Evolutionary conservation across 2,797 vertebrate species (phyloP), one percentile per base, ranked within the genome.

Genomic region (Ataeniobius toweri): DNA sequence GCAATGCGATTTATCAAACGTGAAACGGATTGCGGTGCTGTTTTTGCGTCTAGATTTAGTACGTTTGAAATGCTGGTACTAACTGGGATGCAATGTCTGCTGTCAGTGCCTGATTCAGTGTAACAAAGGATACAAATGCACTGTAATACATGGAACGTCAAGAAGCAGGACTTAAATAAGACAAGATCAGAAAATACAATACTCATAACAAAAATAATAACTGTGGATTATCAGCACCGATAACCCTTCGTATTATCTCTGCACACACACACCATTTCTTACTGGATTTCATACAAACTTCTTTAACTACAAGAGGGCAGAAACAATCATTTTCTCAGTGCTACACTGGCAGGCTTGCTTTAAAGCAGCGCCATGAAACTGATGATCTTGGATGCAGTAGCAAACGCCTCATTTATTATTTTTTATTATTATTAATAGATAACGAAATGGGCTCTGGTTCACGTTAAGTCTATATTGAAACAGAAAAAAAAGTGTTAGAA

Each of bases 361-460:
- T 44, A 68, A 68, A 44, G 65, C 65, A 68, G 20, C 39, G 6
- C 31, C 39, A 44, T 68, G 22, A 44, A 68, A 68, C 39, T 68
- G 39, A 68, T 2, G 10, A 44, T 2, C 39, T 22, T 6, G 39
- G n/a, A 68, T 68, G 39, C 6, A 44, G 22, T 12, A 68, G 65
- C 65, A 41, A 67, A 68, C 6, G 39, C 2, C 65, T 44, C 22
- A 44, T 68, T 68, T 68, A 68, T 68, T 68, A 68, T 44, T 41
- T 68, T 68, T 44, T 24, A 68, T 68, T 44, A 44, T 41, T 68
- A 68, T 68, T 68, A 68, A 68, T 68, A 44, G 39, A 41, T n/a
- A n/a, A 68, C n/a, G 39, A 68, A 44, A 68, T 14, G 22, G 39
- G 65, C 24, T 68, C 65, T n/a, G 39, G 39, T 68, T 44, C 39